Evolutionary conservation across 2,113 vertebrate genomes (phyloP), one percentile per base, ranked within the genome.

Genomic region (Ondatra zibethicus): DNA sequence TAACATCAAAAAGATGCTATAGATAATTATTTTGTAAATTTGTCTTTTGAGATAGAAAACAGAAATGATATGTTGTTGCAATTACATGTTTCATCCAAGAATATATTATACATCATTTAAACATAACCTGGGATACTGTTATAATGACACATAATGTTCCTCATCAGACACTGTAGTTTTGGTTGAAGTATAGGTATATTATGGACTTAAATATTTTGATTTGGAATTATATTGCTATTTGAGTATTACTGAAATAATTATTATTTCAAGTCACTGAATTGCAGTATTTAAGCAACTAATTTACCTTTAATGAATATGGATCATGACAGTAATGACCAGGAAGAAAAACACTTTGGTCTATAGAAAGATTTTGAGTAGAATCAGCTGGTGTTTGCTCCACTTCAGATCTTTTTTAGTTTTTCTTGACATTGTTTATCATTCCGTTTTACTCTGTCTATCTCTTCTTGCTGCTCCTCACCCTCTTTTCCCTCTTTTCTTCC

Each of bases 401-500:
- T 81, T 78, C 5, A 27, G 5, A 65, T 19, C 21, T 31, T 55
- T 55, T 81, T 16, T 80, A 5, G n/a, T 50, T 50, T 61, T 72
- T 61, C 23, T 92, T 33, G n/a, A 17, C 19, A 21, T 29, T 2
- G 7, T 70, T 39, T 3, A 12, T 25, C 17, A 19, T 70, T 70
- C 13, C 13, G 0, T 1, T 65, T 29, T 70, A 39, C 12, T 77
- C 11, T 12, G 58, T 58, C n/a, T 42, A 1, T 52, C n/a, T 17
- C 1, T 16, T 11, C 25, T 9, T 8, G 19, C 11, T 25, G 8
- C 3, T 42, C 3, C 21, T 50, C 29, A 3, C 25, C 6, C 10
- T 63, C 13, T 76, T 2, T 76, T 76, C 21, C 12, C 2, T 47
- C 5, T 77, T 45, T 47, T 14, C 9, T 76, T 45, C 3, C 27